phyloP scores from a whole-genome alignment of 2,888 invertebrate species.

The Drosophila phalerata region DNA sequence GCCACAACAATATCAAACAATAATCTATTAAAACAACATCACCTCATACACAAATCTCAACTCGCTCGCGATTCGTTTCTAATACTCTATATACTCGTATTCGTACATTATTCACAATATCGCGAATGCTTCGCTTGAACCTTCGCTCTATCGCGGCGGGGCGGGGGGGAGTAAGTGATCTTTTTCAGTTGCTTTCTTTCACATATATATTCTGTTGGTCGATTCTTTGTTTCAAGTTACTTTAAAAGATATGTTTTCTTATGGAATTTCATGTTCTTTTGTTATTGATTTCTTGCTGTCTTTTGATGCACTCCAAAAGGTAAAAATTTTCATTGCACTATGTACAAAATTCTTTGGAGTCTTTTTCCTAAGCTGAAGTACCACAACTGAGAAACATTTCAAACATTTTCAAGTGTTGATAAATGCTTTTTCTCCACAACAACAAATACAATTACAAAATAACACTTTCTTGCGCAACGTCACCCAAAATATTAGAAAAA shows the following conservation, averaged over 20 bases:
- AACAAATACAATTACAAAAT: constrained; percentile 17
- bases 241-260: constrained; percentile 13
- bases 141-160: constrained; percentile 26
- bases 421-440: constrained; percentile 50
- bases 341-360: constrained; percentile 60
- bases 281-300: constrained; percentile 65
- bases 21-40: constrained; percentile 12
- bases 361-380: constrained; percentile 37
- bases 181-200: constrained; percentile 41
- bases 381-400: constrained; percentile 41
- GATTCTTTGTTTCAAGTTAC: constrained; percentile 21
- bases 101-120: constrained; percentile 48
- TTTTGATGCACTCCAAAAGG: constrained; percentile 70
- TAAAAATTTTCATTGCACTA: constrained; percentile 70
- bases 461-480: constrained; percentile 53
- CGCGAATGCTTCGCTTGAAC: constrained; percentile 64
- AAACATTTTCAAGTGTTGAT: constrained; percentile 58
- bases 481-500: constrained; percentile 18
- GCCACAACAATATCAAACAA: constrained; percentile 37
- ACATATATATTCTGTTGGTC: constrained; percentile 23
- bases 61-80: constrained; percentile 17
- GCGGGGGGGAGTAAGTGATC: constrained; percentile 42
- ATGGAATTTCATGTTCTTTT: constrained; percentile 28
- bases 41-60: constrained; percentile 12
- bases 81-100: constrained; percentile 8